Base-by-base conservation (phyloP, 2,888 invertebrate genomes). In the Marronus borbonicus region DNA sequence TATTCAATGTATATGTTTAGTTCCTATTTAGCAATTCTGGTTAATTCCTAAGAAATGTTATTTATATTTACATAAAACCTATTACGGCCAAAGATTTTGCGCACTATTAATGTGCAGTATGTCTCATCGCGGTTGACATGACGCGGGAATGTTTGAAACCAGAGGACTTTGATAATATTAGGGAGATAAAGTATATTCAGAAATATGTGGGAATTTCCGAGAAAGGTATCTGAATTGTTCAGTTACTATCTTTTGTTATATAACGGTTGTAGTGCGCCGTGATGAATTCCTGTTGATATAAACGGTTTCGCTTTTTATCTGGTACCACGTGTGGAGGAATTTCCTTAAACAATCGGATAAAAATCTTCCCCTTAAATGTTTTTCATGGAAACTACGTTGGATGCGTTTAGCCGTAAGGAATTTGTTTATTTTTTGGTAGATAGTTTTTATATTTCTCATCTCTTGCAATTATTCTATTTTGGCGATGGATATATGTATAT, bases 131-230 rank as follows among this genome's bases (percentile, higher is more conserved):
- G 8, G 44, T 0, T 55, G 5, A n/a, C 55, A 55, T 20, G 55
- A 3, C n/a, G 55, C 5, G 0, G 55, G 55, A 55, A 55, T 55
- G 55, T 55, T 55, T 3, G 7, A 3, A 55, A 55, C 55, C 55
- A 55, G 20, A 55, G 55, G 20, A 20, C n/a, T 55, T 55, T 8
- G 55, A 55, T 55, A 55, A 17, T n/a, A 12, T 24, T 7, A 8
- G 20, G 17, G 44, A 55, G 55, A 55, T 55, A 55, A 55, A 55
- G 7, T 4, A 7, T 55, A 55, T 55, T 55, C 55, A 20, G 55
- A 55, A 55, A 55, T 55, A 17, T 20, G 20, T 55, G 55, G 55
- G 55, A 20, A 55, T 55, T 55, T 55, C 55, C 55, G n/a, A 55
- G 55, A 55, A 55, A 55, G 14, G 20, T 20, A 55, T 55, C 20